Base-by-base conservation (phyloP, 92 coral and sea anemone species). In the Anthopleura xanthogrammica region DNA sequence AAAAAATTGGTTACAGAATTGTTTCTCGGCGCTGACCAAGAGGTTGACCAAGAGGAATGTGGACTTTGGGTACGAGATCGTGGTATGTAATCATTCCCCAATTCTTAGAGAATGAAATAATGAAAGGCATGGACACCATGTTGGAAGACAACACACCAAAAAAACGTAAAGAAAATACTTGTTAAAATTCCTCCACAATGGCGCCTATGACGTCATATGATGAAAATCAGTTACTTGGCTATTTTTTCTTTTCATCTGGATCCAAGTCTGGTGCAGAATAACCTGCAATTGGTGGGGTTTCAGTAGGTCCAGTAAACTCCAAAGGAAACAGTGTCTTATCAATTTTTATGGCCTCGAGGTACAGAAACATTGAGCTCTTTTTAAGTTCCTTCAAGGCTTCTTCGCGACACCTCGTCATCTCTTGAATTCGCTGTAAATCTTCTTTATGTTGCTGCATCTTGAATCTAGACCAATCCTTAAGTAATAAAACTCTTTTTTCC, bases 401-500 rank as follows among this genome's bases (percentile, higher is more conserved):
- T 82, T 94, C 98, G 43, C 98, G 92, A 11, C 93, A 94, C 23
- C 82, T 84, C 54, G 92, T 91, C 88, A 92, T 88, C 77, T 95
- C 98, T 74, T 94, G 98, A 24, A 96, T 48, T 11, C 94, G 93
- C 83, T 91, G 93, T 57, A 96, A 87, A 76, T 96, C 98, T 72
- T 94, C 93, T 50, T 90, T 94, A 66, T 96, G 98, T 77, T 96
- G 98, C 80, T 90, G 87, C 92, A 94, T 96, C 86, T 95, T 94
- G 87, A 84, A 87, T 57, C 95, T 90, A 24, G 98, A 94, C 98
- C 98, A 96, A 77, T 96, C 96, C 83, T 96, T 96, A 80, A 94
- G 82, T 77, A 96, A 80, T 14, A 96, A 86, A 23, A 89, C 87
- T 83, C 98, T 80, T 57, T 87, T 72, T 73, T 96, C 98, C 52